These are phyloP conservation scores for Abscondita cerata DNA, from an alignment of 2,888 invertebrate species.

Conservation along the genomic window DNA sequence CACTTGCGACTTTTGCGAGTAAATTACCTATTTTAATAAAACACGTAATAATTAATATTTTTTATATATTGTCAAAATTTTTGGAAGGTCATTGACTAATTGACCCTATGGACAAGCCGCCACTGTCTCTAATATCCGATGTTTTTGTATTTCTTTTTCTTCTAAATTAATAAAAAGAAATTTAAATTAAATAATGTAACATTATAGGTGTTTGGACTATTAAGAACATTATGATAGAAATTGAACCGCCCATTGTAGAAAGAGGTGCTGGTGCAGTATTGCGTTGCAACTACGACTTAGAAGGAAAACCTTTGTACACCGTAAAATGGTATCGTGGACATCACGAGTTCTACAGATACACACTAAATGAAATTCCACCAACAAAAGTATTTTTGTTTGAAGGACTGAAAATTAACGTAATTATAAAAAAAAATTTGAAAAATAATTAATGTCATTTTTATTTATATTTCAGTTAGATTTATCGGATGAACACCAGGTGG, in stretches of 20 bases:
- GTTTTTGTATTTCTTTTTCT: too few species aligned
- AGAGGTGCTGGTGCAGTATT: constrained; percentile 73
- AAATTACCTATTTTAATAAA: too few species aligned
- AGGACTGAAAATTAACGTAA: constrained; percentile 83
- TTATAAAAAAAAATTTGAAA: too few species aligned
- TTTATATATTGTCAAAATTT: too few species aligned
- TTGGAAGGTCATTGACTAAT: too few species aligned
- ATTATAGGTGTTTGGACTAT: constrained; percentile 68
- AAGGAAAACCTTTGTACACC: constrained; percentile 77
- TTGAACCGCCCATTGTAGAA: constrained; percentile 74
- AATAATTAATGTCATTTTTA: too few species aligned
- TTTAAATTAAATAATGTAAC: too few species aligned
- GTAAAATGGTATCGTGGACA: constrained; percentile 88
- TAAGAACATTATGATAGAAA: constrained; percentile 73
- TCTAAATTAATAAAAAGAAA: too few species aligned
- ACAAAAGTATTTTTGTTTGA: constrained; percentile 76
- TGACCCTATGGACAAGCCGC: too few species aligned
- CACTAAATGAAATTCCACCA: constrained; percentile 75
- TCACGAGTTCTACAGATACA: constrained; percentile 84
- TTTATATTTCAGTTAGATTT: constrained; percentile 66
- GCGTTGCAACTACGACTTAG: constrained; percentile 78
- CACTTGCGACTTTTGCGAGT: too few species aligned
- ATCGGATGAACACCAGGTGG: constrained; percentile 78
- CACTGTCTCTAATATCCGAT: too few species aligned
- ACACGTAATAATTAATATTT: too few species aligned